Percentiles rank a stretch among this genome's conserved stretches.
These are phyloP conservation scores for Aeoliscus strigatus DNA, from an alignment of 2,797 vertebrate genomes.

Conservation along the genomic window DNA sequence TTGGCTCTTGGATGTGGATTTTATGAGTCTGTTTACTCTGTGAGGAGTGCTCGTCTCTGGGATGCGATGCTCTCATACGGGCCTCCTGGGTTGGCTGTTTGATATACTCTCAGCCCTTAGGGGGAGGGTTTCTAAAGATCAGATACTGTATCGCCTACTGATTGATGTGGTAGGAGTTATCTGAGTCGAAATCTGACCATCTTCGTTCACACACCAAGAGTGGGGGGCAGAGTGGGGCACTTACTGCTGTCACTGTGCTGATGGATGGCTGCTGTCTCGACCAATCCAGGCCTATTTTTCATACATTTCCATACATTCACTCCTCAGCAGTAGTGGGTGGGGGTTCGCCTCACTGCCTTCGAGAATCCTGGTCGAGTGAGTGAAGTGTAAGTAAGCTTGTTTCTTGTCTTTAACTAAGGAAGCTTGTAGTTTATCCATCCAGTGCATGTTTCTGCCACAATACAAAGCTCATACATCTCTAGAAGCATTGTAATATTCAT, in stretches of 20 bases:
- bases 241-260: slow-evolving; percentile 41
- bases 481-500: slow-evolving; percentile 11
- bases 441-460: slow-evolving; percentile 39
- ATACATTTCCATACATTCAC: slow-evolving; percentile 45
- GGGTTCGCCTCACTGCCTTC: slow-evolving; percentile 5
- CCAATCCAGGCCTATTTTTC: slow-evolving; percentile 48
- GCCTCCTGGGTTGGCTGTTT: slow-evolving; percentile 29
- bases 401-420: slow-evolving; percentile 26
- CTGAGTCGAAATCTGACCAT: slow-evolving; percentile 47
- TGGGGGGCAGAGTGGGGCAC: slow-evolving; percentile 34
- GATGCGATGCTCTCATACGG: slow-evolving; percentile 46
- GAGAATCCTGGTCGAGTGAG: slow-evolving; percentile 13
- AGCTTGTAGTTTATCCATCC: slow-evolving; percentile 29
- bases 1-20: slow-evolving; percentile 79
- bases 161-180: slow-evolving; percentile 52
- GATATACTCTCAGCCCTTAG: slow-evolving; percentile 43
- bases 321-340: slow-evolving; percentile 1
- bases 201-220: slow-evolving; percentile 38
- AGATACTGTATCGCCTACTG: slow-evolving; percentile 39
- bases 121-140: slow-evolving; percentile 45
- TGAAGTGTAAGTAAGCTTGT: slow-evolving; percentile 36
- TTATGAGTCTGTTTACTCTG: slow-evolving; percentile 80
- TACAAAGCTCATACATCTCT: slow-evolving; percentile 15
- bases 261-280: slow-evolving; percentile 52
- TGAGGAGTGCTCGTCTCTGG: slow-evolving; percentile 49